These are phyloP conservation scores for Stegana nigrithorax DNA, from an alignment of 2,888 invertebrate genomes.

Conservation along the genomic window DNA sequence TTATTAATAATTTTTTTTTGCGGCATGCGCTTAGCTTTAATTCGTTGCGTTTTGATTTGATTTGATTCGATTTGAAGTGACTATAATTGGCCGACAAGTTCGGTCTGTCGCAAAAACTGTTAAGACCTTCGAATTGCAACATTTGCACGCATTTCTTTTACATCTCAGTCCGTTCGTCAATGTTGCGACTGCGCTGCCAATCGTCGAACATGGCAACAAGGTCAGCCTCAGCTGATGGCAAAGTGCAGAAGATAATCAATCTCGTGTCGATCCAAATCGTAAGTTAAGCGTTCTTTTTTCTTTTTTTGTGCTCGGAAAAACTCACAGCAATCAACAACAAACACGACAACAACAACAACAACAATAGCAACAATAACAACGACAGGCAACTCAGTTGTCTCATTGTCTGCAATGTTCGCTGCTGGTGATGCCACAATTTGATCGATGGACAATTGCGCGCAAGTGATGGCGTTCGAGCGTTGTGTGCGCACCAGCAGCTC, in stretches of 20 bases:
- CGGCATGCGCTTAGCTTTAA: neutral
- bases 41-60: neutral
- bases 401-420: conserved; percentile 12
- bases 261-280: neutral
- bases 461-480: conserved; percentile 48
- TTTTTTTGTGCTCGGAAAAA: neutral
- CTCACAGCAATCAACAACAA: too few relatives aligned
- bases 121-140: conserved; percentile 34
- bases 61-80: conserved; percentile 5
- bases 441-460: conserved; percentile 61
- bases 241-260: conserved; percentile 18
- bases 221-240: conserved; percentile 26
- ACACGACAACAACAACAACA: too few relatives aligned
- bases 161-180: neutral
- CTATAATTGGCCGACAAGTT: conserved; percentile 30
- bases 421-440: conserved; percentile 35
- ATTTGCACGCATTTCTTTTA: conserved; percentile 50
- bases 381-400: conserved; percentile 12
- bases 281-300: too few relatives aligned
- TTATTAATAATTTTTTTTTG: neutral
- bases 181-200: neutral
- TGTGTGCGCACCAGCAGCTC: conserved; percentile 19
- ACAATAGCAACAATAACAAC: neutral
- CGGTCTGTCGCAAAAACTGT: conserved; percentile 23
- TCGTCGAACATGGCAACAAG: conserved; percentile 34